These are phyloP conservation scores for Euthynnus affinis DNA, from an alignment of 2,797 vertebrate species.

Conservation along the genomic window DNA sequence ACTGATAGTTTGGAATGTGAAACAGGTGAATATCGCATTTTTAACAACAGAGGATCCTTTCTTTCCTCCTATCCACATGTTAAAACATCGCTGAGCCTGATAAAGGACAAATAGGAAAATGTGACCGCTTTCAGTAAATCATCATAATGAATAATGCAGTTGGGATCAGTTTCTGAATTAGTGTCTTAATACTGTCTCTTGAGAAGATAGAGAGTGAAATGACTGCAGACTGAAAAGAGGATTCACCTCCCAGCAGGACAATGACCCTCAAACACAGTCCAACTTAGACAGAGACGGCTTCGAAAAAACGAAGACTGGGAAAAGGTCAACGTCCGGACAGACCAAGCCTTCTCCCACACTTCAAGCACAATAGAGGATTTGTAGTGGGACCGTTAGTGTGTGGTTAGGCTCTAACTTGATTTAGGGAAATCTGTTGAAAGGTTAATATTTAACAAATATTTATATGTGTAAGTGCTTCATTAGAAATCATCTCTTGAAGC, in stretches of 20 bases:
- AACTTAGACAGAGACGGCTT: constrained; percentile 15
- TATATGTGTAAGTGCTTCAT: neutral
- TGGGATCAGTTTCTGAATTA: neutral
- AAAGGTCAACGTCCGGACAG: constrained; percentile 20
- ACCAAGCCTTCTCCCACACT: constrained; percentile 40
- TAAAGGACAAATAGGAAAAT: too few species aligned
- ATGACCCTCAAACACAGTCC: constrained; percentile 18
- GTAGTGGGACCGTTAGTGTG: neutral
- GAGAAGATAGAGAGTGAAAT: neutral
- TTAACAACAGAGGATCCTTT: too few species aligned
- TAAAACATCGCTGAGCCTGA: too few species aligned
- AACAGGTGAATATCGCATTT: too few species aligned
- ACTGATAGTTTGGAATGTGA: too few species aligned
- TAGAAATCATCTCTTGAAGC: neutral
- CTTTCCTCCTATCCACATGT: too few species aligned
- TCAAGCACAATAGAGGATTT: constrained; percentile 6
- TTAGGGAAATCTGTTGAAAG: neutral
- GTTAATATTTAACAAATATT: neutral
- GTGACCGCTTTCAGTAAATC: neutral
- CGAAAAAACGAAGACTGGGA: neutral
- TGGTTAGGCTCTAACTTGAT: neutral
- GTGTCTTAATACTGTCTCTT: neutral
- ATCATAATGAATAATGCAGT: neutral
- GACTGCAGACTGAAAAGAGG: neutral
- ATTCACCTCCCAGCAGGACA: neutral